These are phyloP conservation scores for Tridacna gigas DNA, from an alignment of 2,888 invertebrate species.

Conservation along the genomic window DNA sequence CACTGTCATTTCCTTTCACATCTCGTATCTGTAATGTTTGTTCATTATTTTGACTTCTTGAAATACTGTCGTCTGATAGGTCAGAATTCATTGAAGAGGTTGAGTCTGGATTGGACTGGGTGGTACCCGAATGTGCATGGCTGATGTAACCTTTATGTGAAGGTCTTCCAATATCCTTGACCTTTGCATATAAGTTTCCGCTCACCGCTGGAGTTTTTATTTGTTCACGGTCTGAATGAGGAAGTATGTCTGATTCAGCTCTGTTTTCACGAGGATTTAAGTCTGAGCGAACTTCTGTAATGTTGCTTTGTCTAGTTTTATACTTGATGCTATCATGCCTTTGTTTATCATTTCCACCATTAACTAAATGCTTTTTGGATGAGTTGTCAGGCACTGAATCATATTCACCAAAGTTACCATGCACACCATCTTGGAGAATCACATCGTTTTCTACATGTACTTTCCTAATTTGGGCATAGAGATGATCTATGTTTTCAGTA, in stretches of 20 bases:
- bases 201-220: neutral
- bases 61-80: neutral
- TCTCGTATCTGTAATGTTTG: constrained; percentile 21
- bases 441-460: neutral
- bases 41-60: neutral
- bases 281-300: neutral
- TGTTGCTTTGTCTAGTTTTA: neutral
- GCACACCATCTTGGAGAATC: neutral
- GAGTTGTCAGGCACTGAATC: neutral
- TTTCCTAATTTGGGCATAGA: constrained; percentile 32
- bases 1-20: neutral
- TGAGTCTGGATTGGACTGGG: neutral
- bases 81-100: neutral
- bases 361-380: neutral
- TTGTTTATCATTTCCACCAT: neutral
- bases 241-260: neutral
- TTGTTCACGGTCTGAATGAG: neutral
- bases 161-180: neutral
- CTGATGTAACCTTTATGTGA: neutral
- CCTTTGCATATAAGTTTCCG: constrained; percentile 12
- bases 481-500: neutral
- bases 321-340: neutral
- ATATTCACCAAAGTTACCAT: neutral
- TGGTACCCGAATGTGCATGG: neutral
- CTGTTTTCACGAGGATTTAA: constrained; percentile 1